phyloP scores from a whole-genome alignment of 2,888 invertebrate genomes.

The Tanypteryx hageni region DNA sequence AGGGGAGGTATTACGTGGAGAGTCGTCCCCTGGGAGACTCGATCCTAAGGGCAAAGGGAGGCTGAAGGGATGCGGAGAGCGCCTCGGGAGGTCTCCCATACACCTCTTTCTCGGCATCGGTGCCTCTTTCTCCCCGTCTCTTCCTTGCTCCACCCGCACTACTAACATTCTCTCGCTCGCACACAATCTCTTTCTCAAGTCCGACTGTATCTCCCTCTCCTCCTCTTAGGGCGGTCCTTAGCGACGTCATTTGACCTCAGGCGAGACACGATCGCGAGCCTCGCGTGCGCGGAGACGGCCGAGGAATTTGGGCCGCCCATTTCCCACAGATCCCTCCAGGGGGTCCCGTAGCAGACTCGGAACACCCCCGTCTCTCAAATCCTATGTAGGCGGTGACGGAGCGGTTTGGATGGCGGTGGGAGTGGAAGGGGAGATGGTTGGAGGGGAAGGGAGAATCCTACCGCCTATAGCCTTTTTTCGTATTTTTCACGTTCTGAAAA shows the following conservation, averaged over 20 bases:
- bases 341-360: background rate
- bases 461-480: background rate
- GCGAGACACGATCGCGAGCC: conserved; percentile 9
- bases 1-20: no score
- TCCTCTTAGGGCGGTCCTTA: background rate
- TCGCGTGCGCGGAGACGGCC: conserved; percentile 33
- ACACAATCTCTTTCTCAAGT: background rate
- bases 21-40: background rate
- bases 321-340: background rate
- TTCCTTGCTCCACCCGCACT: background rate
- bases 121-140: background rate
- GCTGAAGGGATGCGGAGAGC: background rate
- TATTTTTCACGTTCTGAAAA: background rate
- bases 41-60: background rate
- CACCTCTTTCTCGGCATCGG: background rate
- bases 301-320: background rate
- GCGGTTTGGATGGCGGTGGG: background rate
- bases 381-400: background rate
- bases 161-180: background rate
- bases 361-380: background rate
- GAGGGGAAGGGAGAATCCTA: background rate
- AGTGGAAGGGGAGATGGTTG: background rate
- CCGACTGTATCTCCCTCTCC: background rate
- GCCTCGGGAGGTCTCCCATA: conserved; percentile 3
- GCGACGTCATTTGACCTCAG: conserved; percentile 37